A percentile compares a stretch with the other conserved stretches of the same genome.
Evolutionary conservation across 2,113 vertebrate genomes (phyloP).

Genomic region (Tachuris rubrigastra): DNA sequence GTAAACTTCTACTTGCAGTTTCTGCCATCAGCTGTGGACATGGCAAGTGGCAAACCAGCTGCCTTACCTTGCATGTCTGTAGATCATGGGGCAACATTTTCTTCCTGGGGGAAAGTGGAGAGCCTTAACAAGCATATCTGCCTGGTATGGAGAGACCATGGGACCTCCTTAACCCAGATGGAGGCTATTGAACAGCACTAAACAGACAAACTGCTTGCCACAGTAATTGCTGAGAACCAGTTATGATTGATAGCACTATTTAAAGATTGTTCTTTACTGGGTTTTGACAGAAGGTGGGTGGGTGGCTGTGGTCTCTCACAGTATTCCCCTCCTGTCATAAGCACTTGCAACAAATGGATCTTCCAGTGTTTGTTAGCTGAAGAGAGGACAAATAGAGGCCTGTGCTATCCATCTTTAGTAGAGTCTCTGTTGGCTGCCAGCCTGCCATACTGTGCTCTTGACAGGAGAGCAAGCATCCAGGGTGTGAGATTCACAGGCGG

Average conservation of each 20-base stretch:
- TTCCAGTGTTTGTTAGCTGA: neutral
- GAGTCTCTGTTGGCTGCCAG: neutral
- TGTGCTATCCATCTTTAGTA: neutral
- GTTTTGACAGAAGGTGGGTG: conserved; percentile 12
- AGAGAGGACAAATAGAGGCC: neutral
- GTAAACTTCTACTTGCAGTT: neutral
- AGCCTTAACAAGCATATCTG: neutral
- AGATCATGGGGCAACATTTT: neutral
- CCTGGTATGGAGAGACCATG: neutral
- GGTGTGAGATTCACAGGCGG: neutral
- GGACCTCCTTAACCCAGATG: neutral
- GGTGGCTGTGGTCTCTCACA: neutral
- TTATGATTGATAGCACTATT: neutral
- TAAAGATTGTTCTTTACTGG: neutral
- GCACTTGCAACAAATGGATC: neutral
- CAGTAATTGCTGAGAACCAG: neutral
- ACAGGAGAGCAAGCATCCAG: neutral
- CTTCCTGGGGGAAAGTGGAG: neutral
- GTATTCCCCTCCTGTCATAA: neutral
- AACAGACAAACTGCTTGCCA: neutral
- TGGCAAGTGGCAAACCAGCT: neutral
- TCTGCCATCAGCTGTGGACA: neutral
- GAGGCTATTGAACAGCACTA: neutral
- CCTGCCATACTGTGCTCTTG: neutral
- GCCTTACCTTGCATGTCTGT: neutral